Conservation (phyloP, 2,797 vertebrate genomes). For the Tarsius wallacei region DNA sequence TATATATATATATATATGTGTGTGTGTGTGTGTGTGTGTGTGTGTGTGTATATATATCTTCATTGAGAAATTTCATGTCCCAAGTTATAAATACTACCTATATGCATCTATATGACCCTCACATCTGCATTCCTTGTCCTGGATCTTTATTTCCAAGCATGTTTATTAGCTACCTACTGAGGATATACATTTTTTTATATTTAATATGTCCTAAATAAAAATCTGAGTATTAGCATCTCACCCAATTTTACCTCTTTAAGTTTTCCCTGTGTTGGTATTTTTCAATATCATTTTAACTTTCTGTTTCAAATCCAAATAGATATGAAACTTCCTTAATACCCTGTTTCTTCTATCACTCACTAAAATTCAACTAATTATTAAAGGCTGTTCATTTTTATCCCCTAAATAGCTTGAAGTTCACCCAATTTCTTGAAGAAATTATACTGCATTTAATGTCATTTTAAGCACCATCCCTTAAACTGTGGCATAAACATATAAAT, state of each 20-base stretch:
- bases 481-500: background rate
- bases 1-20: background rate
- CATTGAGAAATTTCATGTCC: background rate
- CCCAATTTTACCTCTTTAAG: background rate
- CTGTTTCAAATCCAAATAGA: background rate
- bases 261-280: background rate
- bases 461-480: background rate
- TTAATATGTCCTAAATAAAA: background rate
- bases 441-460: background rate
- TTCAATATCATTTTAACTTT: background rate
- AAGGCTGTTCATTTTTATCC: background rate
- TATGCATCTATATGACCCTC: background rate
- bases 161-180: background rate
- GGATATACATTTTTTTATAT: background rate
- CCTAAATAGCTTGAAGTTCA: background rate
- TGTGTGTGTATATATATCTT: too few species aligned
- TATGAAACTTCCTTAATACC: background rate
- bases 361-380: background rate
- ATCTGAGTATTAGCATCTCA: background rate
- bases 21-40: too few species aligned
- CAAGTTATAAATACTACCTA: background rate
- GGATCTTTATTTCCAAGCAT: background rate
- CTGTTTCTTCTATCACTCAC: background rate
- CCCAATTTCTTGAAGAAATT: background rate
- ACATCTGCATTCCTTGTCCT: background rate